Base-by-base conservation (phyloP, 1,140 invertebrate species). In the Coelopa frigida region DNA sequence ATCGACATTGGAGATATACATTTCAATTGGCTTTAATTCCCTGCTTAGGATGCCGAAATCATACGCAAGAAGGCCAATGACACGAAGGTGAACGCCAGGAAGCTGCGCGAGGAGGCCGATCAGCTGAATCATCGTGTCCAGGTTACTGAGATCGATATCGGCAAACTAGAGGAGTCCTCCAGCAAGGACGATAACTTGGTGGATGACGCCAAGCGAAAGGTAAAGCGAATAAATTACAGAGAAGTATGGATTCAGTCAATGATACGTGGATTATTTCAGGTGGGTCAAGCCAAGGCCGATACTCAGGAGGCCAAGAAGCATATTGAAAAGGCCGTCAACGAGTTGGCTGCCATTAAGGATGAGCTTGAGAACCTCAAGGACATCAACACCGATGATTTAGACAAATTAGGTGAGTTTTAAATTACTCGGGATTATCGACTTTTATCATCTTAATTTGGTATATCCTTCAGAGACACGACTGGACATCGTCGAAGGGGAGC, bases 281-380 rank as follows among this genome's bases (percentile, higher is more conserved):
- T 94, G 12, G 88, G 88, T 26, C 80, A 89, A 74, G 89, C 91
- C 2, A 89, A 89, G 63, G 86, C 79, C 14, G 84, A 84, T 48
- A 86, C 90, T 0, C 71, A 77, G 35, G 78, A 86, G 53, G 87
- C 89, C 0, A 79, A 82, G 27, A 80, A 83, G 47, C 84, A 87
- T 73, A 89, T 95, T 0, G 72, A 81, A 8, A 84, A 88, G 59
- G 85, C 91, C 7, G 68, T 92, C 17, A 73, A 77, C 7, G 83
- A 89, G 40, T 78, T 96, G 3, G 77, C 84, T 37, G 78, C 81
- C 39, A 95, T 96, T 44, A 79, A 86, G 50, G 77, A 81, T 26
- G 82, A 91, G 51, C 72, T 97, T 3, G 76, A 83, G 49, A 87
- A 85, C 57, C 68, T 92, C 2, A 80, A 81, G 26, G 80, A 86